Evolutionary conservation across 2,888 invertebrate genomes (phyloP).

Genomic region (Lamproptera curius): DNA sequence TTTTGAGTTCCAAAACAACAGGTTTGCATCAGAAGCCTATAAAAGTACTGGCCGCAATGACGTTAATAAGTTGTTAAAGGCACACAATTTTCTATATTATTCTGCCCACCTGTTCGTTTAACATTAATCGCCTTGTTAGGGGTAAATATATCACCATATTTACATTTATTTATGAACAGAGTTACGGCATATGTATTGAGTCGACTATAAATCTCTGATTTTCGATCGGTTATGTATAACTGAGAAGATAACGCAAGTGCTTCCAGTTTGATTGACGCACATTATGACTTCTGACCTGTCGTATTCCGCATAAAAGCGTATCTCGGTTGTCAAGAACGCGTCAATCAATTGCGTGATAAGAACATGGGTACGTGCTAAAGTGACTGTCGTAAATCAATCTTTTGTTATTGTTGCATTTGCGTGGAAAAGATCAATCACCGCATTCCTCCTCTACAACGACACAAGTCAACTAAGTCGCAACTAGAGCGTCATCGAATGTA

Average conservation of each 20-base stretch:
- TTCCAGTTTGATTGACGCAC: background rate
- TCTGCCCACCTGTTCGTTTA: slow-evolving; percentile 2
- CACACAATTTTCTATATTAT: slow-evolving; percentile 3
- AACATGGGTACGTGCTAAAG: slow-evolving; percentile 53
- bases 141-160: background rate
- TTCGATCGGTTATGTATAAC: no score
- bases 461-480: slow-evolving; percentile 3
- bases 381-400: slow-evolving; percentile 57
- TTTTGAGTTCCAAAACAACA: background rate
- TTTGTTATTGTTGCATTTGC: slow-evolving; percentile 38
- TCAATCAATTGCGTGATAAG: slow-evolving; percentile 65
- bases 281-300: slow-evolving; percentile 26
- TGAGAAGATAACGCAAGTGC: background rate
- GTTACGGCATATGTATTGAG: no score
- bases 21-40: background rate
- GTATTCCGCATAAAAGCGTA: slow-evolving; percentile 39
- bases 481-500: slow-evolving; percentile 1
- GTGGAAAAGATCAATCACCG: slow-evolving; percentile 31
- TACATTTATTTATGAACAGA: background rate
- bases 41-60: background rate
- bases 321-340: slow-evolving; percentile 53
- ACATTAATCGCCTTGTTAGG: slow-evolving; percentile 4
- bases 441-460: no score
- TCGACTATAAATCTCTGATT: no score
- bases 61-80: background rate